phyloP scores from a whole-genome alignment of 2,113 vertebrate species.

The Sinocyclocheilus grahami region DNA sequence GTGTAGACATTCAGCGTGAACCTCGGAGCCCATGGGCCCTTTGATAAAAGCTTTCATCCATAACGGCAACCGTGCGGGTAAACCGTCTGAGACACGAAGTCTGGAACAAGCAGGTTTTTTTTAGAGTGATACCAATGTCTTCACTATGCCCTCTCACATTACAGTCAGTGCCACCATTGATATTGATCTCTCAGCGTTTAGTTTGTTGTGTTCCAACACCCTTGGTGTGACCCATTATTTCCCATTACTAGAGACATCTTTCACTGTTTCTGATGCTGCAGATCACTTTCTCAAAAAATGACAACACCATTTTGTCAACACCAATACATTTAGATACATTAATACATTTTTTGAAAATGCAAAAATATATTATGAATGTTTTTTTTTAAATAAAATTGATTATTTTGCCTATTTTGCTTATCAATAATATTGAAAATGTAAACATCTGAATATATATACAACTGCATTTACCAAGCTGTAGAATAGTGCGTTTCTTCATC shows the following conservation, averaged over 20 bases:
- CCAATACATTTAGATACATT: too few relatives aligned
- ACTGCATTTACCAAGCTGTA: too few relatives aligned
- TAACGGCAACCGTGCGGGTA: slow-evolving; percentile 40
- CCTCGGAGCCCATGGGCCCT: slow-evolving; percentile 44
- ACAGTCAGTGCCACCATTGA: slow-evolving; percentile 23
- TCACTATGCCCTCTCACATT: slow-evolving; percentile 42
- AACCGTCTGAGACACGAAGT: slow-evolving; percentile 46
- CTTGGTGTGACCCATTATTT: slow-evolving; percentile 32
- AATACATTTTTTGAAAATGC: too few relatives aligned
- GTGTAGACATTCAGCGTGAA: slow-evolving; percentile 47
- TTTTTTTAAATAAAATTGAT: too few relatives aligned
- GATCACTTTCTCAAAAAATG: background rate
- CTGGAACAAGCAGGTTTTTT: slow-evolving; percentile 47
- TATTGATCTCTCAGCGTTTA: slow-evolving; percentile 2
- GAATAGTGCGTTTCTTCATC: too few relatives aligned
- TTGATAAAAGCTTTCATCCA: slow-evolving; percentile 55
- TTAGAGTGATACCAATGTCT: slow-evolving; percentile 47
- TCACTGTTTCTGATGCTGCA: background rate
- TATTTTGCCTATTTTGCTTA: too few relatives aligned
- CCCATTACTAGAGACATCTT: slow-evolving; percentile 11
- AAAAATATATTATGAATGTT: too few relatives aligned
- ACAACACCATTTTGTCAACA: background rate
- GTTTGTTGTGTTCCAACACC: slow-evolving; percentile 23
- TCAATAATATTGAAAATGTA: too few relatives aligned
- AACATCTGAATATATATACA: too few relatives aligned